Conservation (phyloP, 2,888 invertebrate species). For the Priocnemis perturbator region DNA sequence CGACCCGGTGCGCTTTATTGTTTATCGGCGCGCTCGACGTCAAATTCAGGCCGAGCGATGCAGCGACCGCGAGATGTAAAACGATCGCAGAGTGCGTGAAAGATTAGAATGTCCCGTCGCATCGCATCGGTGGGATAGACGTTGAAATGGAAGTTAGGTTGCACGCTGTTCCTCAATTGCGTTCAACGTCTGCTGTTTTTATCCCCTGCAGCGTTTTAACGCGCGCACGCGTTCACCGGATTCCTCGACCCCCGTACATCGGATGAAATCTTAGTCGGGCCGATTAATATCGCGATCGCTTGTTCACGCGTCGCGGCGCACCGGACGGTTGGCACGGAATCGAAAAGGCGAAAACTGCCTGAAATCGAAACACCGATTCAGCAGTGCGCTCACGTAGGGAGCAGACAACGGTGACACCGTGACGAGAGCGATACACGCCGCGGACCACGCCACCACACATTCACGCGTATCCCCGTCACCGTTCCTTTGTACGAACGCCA, state of each 20-base stretch:
- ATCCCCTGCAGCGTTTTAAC: too few relatives aligned
- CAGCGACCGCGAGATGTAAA: too few relatives aligned
- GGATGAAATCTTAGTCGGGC: too few relatives aligned
- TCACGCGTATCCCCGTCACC: conserved; percentile 47
- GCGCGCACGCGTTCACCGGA: too few relatives aligned
- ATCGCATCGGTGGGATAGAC: background rate
- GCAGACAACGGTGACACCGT: conserved; percentile 58
- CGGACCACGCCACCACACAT: conserved; percentile 8
- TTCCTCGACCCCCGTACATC: too few relatives aligned
- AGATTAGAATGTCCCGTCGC: background rate
- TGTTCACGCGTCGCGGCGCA: conserved; percentile 24
- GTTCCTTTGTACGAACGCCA: conserved; percentile 62
- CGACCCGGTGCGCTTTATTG: conserved; percentile 53
- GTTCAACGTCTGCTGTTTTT: too few relatives aligned
- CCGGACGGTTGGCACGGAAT: conserved; percentile 23
- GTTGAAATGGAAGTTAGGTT: background rate
- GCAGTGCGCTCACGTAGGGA: conserved; percentile 63
- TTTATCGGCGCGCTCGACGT: conserved; percentile 33
- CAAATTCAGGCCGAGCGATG: too few relatives aligned
- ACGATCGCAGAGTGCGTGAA: too few relatives aligned
- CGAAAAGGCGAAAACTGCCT: conserved; percentile 46
- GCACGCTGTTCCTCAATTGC: background rate
- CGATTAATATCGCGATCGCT: too few relatives aligned
- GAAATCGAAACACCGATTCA: conserved; percentile 59
- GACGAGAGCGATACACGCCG: conserved; percentile 50